Evolutionary conservation across 2,797 vertebrate species (phyloP), one percentile per base, ranked within the genome.

Genomic region (Echiichthys vipera): DNA sequence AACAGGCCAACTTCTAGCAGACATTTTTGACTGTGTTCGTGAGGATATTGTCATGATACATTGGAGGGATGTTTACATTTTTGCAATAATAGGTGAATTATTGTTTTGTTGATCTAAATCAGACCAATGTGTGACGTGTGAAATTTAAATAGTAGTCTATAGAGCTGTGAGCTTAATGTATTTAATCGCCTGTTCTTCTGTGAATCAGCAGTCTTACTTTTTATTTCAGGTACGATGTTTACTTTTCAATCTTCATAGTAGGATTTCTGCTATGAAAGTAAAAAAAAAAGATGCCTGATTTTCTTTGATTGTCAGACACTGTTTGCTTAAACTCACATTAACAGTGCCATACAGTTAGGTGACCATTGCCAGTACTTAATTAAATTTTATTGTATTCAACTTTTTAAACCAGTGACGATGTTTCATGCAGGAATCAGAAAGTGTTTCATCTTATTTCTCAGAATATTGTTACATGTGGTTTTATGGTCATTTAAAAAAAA

Each of bases 71-170:
- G 87, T 93, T 91, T 91, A 94, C 92, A 93, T 94, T 93, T 88
- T 92, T 92, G 93, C 94, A 95, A 93, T 94, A 94, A 94, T 83
- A 80, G 81, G 59, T 90, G 81, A 87, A 83, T 84, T 36, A 65
- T 91, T 83, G 80, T 92, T 91, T 90, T 80, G 74, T 84, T 27
- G 11, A 77, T 76, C 56, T 59, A 71, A 89, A 87, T 80, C 66
- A 65, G 85, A 90, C 86, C 81, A 84, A 77, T 78, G 75, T 90
- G 87, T 87, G 73, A 87, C 55, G 83, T 90, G 89, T 86, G 74
- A 84, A 80, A 72, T 77, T 84, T 73, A 64, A 80, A 75, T 74
- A 69, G 47, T 84, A 84, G 70, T 81, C 67, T 73, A 22, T 85
- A 82, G 76, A 88, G 74, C 69, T 84, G 71, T 84, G 74, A 67